phyloP scores from a whole-genome alignment of 2,888 invertebrate genomes.

The Cyclophora punctaria region DNA sequence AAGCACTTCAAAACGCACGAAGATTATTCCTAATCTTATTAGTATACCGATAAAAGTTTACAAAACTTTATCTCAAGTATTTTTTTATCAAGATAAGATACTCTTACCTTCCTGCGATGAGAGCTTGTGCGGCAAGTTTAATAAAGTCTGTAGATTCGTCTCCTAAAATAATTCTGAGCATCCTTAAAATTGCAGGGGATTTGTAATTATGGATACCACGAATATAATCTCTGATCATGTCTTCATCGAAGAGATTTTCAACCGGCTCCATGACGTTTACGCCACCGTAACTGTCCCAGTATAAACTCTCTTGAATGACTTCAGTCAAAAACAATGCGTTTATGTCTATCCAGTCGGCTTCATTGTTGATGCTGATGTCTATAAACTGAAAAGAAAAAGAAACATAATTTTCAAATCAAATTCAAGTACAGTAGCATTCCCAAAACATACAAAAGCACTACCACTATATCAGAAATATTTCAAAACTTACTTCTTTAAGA shows the following conservation, averaged over 20 bases:
- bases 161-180: slow-evolving; percentile 41
- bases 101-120: slow-evolving; percentile 40
- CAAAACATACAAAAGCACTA: not conserved
- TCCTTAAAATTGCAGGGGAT: slow-evolving; percentile 49
- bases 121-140: slow-evolving; percentile 31
- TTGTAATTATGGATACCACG: slow-evolving; percentile 46
- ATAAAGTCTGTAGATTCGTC: slow-evolving; percentile 37
- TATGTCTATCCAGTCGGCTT: slow-evolving; percentile 40
- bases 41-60: slow-evolving; percentile 6
- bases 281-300: slow-evolving; percentile 36
- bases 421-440: no score
- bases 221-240: slow-evolving; percentile 34
- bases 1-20: no score
- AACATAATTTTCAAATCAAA: not conserved
- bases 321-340: slow-evolving; percentile 54
- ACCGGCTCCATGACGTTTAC: slow-evolving; percentile 30
- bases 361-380: slow-evolving; percentile 20
- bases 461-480: not conserved
- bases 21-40: slow-evolving; percentile 1
- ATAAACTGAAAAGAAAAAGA: slow-evolving; percentile 36
- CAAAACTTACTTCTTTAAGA: slow-evolving; percentile 52
- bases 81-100: not conserved
- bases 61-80: slow-evolving; percentile 8
- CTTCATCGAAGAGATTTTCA: slow-evolving; percentile 34
- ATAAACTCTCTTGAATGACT: slow-evolving; percentile 54